These are phyloP conservation scores for Luperina testacea DNA, from an alignment of 2,888 invertebrate genomes.

Conservation along the genomic window DNA sequence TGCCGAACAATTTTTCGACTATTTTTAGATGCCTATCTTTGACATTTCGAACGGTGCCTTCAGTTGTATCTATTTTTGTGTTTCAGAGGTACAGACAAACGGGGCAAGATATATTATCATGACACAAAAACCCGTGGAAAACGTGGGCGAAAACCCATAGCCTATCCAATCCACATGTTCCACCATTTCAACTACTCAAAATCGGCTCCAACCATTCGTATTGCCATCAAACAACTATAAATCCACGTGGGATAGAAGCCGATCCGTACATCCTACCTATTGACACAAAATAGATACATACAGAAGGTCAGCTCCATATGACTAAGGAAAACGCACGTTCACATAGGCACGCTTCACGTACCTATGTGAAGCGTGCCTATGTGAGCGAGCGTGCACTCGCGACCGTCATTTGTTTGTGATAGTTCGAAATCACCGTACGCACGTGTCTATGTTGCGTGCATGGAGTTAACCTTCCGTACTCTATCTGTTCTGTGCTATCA, in stretches of 20 bases:
- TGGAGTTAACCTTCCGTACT: conserved; percentile 4
- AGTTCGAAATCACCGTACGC: background rate
- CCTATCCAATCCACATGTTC: conserved; percentile 8
- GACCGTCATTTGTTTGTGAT: background rate
- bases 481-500: conserved; percentile 52
- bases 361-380: background rate
- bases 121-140: background rate
- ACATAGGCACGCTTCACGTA: background rate
- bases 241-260: conserved; percentile 71
- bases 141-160: background rate
- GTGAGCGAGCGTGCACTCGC: background rate
- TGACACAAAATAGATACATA: background rate
- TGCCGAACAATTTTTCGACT: conserved; percentile 19
- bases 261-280: conserved; percentile 73
- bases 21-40: background rate
- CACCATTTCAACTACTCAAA: conserved; percentile 32
- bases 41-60: background rate
- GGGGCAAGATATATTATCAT: background rate
- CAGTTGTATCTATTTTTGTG: background rate
- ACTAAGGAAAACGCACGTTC: background rate
- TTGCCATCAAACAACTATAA: conserved; percentile 59
- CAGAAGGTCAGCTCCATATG: conserved; percentile 3
- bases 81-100: background rate
- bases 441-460: background rate
- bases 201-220: conserved; percentile 24